Base-by-base conservation (phyloP, 2,888 invertebrate species). In the Drosophila gaucha region DNA sequence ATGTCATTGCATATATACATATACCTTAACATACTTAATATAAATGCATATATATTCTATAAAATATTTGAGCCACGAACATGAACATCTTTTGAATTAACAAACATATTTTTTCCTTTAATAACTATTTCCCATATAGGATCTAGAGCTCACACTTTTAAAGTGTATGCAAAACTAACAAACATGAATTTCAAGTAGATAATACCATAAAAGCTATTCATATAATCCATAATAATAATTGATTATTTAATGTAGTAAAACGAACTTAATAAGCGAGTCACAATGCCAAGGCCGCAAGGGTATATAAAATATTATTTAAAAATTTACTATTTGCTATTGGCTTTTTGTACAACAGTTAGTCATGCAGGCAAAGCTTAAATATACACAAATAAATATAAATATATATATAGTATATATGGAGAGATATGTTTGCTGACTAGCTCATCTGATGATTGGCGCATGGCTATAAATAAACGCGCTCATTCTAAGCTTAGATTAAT, bases 401-500 rank as follows among this genome's bases (percentile, higher is more conserved):
- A 51, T 18, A 50, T 49, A 51, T 35, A 30, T 50, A 47, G 8
- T 39, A 39, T 35, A 36, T 26, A 47, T 51, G 41, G 41, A 43
- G 33, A 16, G 38, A 47, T 41, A n/a, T n/a, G n/a, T n/a, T 47
- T 51, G 18, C 47, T 59, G 72, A 43, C 64, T 67, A 30, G 67
- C 78, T 68, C 86, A 86, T 76, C 68, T n/a, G 51, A 39, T 60
- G 80, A 68, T 74, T 77, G 62, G 71, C 82, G 72, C 86, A 80
- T 85, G 66, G 78, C 79, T 80, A 80, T 65, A 86, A 86, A 86
- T 80, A 80, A 72, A 54, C 65, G 55, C 16, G 69, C 58, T 69
- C 57, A 60, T 77, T 75, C 74, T 63, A 60, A 69, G 60, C 78
- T 59, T 63, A 52, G 78, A 73, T 77, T 69, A 69, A 76, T 73